These are phyloP conservation scores for Petrocephalus schoutedeni DNA, from an alignment of 2,797 vertebrate genomes.

Conservation along the genomic window DNA sequence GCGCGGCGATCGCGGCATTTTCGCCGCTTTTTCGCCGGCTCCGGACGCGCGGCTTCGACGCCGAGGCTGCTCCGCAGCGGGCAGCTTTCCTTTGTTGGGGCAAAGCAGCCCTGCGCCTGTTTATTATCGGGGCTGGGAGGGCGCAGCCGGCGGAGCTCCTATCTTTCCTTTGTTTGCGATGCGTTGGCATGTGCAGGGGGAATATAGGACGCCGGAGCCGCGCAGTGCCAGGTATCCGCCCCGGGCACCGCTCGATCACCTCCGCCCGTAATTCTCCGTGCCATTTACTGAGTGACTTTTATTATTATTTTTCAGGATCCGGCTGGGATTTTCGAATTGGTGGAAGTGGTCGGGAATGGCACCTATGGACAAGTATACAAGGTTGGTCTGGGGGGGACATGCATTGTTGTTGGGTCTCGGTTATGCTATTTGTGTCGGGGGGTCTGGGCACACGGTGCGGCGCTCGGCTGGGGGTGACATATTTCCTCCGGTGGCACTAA, in stretches of 20 bases:
- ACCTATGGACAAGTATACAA: conserved; percentile 99
- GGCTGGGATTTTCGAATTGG: conserved; percentile 94
- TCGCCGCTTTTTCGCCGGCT: background rate
- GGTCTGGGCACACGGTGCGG: background rate
- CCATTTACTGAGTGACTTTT: conserved; percentile 18
- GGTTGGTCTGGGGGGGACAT: conserved; percentile 69
- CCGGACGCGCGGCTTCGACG: background rate
- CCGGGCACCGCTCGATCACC: conserved; percentile 29
- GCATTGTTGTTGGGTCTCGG: background rate
- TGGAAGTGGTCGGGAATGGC: conserved; percentile 97
- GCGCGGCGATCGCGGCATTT: background rate
- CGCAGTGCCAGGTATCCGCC: conserved; percentile 36
- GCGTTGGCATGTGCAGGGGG: conserved; percentile 64
- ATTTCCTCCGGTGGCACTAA: background rate
- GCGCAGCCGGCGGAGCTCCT: conserved; percentile 32
- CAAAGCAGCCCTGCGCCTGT: background rate
- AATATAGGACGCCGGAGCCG: conserved; percentile 61
- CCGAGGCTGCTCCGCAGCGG: background rate
- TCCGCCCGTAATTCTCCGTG: background rate
- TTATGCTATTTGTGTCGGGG: background rate
- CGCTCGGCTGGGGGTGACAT: background rate
- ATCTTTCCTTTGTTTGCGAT: conserved; percentile 76
- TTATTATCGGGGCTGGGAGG: conserved; percentile 22
- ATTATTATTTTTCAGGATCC: conserved; percentile 70
- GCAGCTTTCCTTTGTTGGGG: conserved; percentile 26